A percentile compares a stretch with the other conserved stretches of the same genome.
These are phyloP conservation scores for Eidolon helvum DNA, from an alignment of 2,113 vertebrate species.

Conservation along the genomic window DNA sequence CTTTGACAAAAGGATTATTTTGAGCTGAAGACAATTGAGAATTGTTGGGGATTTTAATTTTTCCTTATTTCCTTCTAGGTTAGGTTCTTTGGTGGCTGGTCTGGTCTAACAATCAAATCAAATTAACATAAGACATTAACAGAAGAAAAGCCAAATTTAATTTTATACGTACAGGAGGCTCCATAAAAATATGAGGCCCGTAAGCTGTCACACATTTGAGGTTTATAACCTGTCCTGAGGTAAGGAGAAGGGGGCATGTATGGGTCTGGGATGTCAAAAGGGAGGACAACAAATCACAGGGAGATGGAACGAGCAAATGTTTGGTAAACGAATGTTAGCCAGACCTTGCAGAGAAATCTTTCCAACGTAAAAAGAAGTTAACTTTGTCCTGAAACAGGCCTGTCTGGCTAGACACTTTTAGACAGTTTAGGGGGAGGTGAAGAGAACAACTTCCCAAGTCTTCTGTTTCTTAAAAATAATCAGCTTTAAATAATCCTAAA, in stretches of 20 bases:
- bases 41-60: not conserved
- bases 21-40: not conserved
- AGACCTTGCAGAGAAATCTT: not conserved
- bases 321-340: too few relatives aligned
- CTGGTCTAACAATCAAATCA: not conserved
- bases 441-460: not conserved
- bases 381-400: not conserved
- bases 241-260: not conserved
- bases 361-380: not conserved
- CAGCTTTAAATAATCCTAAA: not conserved
- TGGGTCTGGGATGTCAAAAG: not conserved
- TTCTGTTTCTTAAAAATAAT: not conserved
- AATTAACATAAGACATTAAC: not conserved
- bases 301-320: not conserved
- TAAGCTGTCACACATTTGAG: not conserved
- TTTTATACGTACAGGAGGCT: not conserved
- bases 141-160: not conserved
- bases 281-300: not conserved
- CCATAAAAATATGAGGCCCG: not conserved
- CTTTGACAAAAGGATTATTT: not conserved
- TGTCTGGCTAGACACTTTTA: not conserved
- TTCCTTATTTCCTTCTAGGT: not conserved
- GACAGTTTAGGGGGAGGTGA: not conserved
- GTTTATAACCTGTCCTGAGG: not conserved
- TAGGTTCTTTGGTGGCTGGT: not conserved